Percentiles rank a stretch among this genome's conserved stretches.
These are phyloP conservation scores for Alcedo atthis DNA, from an alignment of 2,797 vertebrate genomes.

Conservation along the genomic window DNA sequence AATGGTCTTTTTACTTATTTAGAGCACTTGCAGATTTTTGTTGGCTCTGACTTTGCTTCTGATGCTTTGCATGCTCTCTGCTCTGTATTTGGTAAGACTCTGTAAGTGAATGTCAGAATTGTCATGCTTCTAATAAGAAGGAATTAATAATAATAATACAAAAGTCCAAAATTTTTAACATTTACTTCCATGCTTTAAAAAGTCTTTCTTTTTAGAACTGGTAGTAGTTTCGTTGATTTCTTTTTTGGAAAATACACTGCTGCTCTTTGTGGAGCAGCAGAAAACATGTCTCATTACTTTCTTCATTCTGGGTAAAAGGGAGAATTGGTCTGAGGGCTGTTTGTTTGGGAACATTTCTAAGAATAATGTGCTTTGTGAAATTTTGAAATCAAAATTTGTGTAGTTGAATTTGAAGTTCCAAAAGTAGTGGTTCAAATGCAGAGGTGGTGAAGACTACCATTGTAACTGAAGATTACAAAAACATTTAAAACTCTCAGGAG, in stretches of 20 bases:
- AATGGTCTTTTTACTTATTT: neutral
- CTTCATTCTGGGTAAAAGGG: neutral
- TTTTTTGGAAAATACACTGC: neutral
- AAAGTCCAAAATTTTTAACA: neutral
- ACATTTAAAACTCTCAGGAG: neutral
- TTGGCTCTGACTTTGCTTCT: neutral
- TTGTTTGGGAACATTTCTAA: neutral
- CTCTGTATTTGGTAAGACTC: neutral
- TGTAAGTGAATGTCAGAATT: neutral
- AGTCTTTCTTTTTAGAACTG: neutral
- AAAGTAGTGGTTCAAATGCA: neutral
- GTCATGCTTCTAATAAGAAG: no score
- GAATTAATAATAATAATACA: no score
- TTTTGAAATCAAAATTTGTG: neutral
- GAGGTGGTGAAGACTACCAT: neutral
- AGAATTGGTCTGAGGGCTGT: neutral
- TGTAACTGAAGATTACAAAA: neutral
- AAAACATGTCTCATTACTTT: neutral
- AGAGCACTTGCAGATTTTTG: neutral
- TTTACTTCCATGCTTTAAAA: neutral
- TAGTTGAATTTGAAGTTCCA: neutral
- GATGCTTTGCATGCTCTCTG: neutral
- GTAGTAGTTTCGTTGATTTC: neutral
- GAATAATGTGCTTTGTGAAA: neutral
- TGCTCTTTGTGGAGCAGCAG: neutral